Percentiles rank a stretch among this genome's conserved stretches.
Conservation (phyloP, 2,797 vertebrate genomes). For the Sardinella longiceps region DNA sequence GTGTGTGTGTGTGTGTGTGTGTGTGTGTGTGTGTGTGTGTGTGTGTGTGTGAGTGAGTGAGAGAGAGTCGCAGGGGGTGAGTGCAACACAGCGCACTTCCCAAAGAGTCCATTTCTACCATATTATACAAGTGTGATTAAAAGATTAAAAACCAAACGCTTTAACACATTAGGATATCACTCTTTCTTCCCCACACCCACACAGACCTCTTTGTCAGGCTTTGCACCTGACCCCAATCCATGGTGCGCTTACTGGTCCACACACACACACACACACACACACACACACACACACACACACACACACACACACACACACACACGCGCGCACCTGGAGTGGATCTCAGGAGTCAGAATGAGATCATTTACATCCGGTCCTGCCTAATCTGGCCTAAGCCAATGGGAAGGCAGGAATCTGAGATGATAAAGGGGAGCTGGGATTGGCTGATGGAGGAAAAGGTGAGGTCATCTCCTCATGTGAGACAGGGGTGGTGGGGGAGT, state of each 20-base stretch:
- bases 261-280: neutral
- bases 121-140: neutral
- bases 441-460: slow-evolving; percentile 61
- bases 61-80: neutral
- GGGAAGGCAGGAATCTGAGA: slow-evolving; percentile 28
- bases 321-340: slow-evolving; percentile 41
- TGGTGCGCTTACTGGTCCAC: neutral
- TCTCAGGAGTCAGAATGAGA: slow-evolving; percentile 35
- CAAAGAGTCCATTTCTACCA: neutral
- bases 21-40: slow-evolving; percentile 1
- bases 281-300: slow-evolving; percentile 40
- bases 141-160: neutral
- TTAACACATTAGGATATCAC: neutral
- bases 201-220: neutral
- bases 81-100: neutral
- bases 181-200: neutral
- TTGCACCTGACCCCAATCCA: slow-evolving; percentile 2
- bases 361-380: slow-evolving; percentile 40
- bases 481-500: slow-evolving; percentile 32
- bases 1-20: neutral
- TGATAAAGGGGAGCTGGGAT: slow-evolving; percentile 43
- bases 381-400: slow-evolving; percentile 44
- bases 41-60: neutral
- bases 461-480: slow-evolving; percentile 68
- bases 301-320: slow-evolving; percentile 44